Evolutionary conservation across 2,113 vertebrate genomes (phyloP).

Genomic region (Chaenogobius annularis): DNA sequence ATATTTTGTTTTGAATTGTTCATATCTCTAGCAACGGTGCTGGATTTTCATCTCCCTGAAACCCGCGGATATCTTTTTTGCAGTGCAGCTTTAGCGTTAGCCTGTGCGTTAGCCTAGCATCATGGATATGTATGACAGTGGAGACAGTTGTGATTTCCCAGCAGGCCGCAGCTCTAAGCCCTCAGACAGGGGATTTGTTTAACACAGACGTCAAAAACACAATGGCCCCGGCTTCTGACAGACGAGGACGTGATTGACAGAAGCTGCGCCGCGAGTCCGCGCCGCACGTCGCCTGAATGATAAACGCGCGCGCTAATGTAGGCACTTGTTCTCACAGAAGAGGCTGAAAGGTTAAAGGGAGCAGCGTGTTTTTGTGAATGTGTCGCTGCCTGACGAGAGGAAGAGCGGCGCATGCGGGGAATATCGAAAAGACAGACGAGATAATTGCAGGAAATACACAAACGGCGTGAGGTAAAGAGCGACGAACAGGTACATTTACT

Average conservation of each 20-base stretch:
- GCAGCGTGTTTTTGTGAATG: not conserved
- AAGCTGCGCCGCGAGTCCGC: not conserved
- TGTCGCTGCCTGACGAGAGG: not conserved
- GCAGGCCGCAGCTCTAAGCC: not conserved
- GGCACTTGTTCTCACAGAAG: not conserved
- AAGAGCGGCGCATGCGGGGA: not conserved
- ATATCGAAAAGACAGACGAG: not conserved
- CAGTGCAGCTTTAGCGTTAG: not conserved
- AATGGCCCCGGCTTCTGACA: not conserved
- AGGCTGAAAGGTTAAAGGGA: not conserved
- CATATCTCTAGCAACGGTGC: too few species aligned
- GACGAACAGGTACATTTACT: too few species aligned
- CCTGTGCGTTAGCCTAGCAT: not conserved
- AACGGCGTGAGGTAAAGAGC: not conserved
- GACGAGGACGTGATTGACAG: not conserved
- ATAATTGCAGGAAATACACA: not conserved
- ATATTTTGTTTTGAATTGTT: not conserved
- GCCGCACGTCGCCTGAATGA: not conserved
- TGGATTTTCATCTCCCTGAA: too few species aligned
- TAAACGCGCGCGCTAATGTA: not conserved
- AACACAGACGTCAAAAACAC: not conserved
- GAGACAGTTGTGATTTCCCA: conserved; percentile 3
- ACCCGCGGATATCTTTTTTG: not conserved
- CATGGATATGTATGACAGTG: conserved; percentile 6
- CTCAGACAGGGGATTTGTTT: conserved; percentile 1